A percentile compares a stretch with the other conserved stretches of the same genome.
Evolutionary conservation across 1,140 invertebrate genomes (phyloP).

Genomic region (Mya arenaria): DNA sequence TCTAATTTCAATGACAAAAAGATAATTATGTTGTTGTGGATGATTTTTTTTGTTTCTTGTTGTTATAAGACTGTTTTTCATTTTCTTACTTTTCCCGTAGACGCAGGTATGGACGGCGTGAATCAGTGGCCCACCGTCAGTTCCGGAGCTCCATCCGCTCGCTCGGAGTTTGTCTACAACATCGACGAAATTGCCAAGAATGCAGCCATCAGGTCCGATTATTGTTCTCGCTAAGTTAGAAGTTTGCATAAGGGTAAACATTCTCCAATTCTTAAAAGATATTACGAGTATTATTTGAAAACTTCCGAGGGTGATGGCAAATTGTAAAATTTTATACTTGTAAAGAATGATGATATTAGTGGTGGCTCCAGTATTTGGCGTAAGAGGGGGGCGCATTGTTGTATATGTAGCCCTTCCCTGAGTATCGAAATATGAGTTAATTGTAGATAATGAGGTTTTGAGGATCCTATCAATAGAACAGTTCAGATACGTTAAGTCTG

Average conservation of each 20-base stretch:
- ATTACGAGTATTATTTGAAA: not conserved
- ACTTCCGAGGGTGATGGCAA: not conserved
- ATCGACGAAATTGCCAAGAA: constrained; percentile 59
- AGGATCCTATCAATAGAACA: not conserved
- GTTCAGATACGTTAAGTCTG: not conserved
- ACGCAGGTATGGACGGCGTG: constrained; percentile 55
- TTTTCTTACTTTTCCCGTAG: too few species aligned
- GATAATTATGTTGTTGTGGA: too few species aligned
- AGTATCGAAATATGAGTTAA: not conserved
- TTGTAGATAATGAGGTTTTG: not conserved
- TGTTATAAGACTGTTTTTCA: too few species aligned
- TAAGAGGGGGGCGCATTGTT: not conserved
- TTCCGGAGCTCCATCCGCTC: not conserved
- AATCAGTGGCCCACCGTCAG: constrained; percentile 53
- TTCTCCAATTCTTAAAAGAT: not conserved
- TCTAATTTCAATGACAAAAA: too few species aligned
- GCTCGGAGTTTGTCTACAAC: constrained; percentile 65
- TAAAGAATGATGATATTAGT: not conserved
- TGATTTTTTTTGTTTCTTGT: too few species aligned
- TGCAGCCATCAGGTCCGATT: constrained; percentile 69
- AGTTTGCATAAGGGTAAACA: not conserved
- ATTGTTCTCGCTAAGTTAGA: not conserved
- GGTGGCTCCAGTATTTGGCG: not conserved
- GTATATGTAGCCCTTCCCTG: not conserved
- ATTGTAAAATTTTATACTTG: not conserved